Base-by-base conservation (phyloP, 2,797 vertebrate genomes). In the Rhynchotus rufescens region DNA sequence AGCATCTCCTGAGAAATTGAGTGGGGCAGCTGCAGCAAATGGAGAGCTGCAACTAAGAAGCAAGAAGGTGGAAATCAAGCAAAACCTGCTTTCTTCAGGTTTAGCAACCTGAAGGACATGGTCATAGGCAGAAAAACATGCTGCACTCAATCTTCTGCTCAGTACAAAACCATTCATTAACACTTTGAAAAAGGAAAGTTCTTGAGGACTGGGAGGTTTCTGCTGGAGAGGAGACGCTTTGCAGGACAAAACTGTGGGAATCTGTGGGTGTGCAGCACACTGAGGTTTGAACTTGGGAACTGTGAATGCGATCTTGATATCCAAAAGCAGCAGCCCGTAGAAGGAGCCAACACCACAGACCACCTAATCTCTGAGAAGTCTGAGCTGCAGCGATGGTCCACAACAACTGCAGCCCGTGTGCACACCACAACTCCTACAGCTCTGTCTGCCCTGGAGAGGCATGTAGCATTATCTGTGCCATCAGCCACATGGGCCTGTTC, bases 271-370 rank as follows among this genome's bases (percentile, higher is more conserved):
- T 92, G 88, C 90, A 81, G 61, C 45, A 73, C 32, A 42, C 89
- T 91, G 94, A 91, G 90, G 62, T 61, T 84, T 93, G 77, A 92
- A 86, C 30, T 90, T 44, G 77, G 78, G 82, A 95, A 86, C 96
- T 54, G 84, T 4, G 32, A 87, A 65, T 26, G 57, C 62, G 86
- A 89, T 84, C 89, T 77, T 14, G 1, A 69, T 59, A 93, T 88
- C 76, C 75, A 80, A 89, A 80, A 61, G 49, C 61, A 94, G 94
- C 42, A 74, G n/a, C 56, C 51, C 73, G 73, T 64, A 86, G 76
- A 64, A 90, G 71, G 44, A 95, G 91, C 84, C 86, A 94, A 79
- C 12, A 61, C 80, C 82, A 94, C 54, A 93, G 86, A 91, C 62
- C 83, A 89, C 80, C 82, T 92, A 84, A 90, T 74, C 88, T 75